Evolutionary conservation across 1,140 invertebrate genomes (phyloP).

Genomic region (Planococcus citri): DNA sequence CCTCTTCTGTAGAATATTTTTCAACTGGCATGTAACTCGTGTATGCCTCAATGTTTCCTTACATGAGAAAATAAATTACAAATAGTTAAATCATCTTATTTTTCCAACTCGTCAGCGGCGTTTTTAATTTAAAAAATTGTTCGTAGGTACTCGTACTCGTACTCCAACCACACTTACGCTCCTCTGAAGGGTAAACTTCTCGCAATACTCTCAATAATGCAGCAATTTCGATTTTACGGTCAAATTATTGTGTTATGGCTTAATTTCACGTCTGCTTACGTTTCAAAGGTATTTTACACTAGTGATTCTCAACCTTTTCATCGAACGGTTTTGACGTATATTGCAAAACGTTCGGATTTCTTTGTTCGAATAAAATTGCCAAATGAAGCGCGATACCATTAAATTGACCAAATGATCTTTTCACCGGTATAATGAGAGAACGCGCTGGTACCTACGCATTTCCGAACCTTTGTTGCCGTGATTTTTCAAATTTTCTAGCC

Average conservation of each 20-base stretch:
- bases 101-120: background rate
- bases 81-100: background rate
- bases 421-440: no score
- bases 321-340: background rate
- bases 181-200: no score
- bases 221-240: background rate
- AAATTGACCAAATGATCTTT: background rate
- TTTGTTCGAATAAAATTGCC: background rate
- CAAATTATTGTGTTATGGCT: background rate
- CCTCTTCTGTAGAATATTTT: no score
- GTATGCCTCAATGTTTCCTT: no score
- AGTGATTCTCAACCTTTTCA: background rate
- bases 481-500: no score
- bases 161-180: no score
- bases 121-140: no score
- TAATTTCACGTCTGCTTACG: background rate
- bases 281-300: conserved; percentile 1
- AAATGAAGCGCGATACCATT: background rate
- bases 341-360: background rate
- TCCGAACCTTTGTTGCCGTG: no score
- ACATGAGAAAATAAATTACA: no score
- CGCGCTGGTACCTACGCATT: no score
- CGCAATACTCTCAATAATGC: background rate
- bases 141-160: no score
- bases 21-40: no score